Evolutionary conservation across 2,888 invertebrate species (phyloP).

Genomic region (Ceriagrion tenellum): DNA sequence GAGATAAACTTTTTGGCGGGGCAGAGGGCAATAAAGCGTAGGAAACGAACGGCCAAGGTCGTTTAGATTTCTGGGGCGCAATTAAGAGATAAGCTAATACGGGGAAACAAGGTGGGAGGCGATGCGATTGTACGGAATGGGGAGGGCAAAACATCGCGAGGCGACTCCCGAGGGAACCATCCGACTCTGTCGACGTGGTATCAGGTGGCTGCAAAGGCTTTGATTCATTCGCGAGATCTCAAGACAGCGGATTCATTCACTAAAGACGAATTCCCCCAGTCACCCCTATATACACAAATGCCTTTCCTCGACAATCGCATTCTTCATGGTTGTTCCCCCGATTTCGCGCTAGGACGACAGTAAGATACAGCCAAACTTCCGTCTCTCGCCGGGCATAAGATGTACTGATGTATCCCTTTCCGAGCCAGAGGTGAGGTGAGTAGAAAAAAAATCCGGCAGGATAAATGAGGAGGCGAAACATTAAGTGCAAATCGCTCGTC

Average conservation of each 20-base stretch:
- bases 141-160: neutral
- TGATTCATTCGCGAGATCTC: neutral
- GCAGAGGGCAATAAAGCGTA: neutral
- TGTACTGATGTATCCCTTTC: too few species aligned
- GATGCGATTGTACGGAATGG: neutral
- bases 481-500: too few species aligned
- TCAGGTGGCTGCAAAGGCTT: neutral
- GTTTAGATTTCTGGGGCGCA: slow-evolving; percentile 27
- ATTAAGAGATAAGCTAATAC: slow-evolving; percentile 23
- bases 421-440: too few species aligned
- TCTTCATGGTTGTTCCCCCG: neutral
- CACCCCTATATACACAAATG: neutral
- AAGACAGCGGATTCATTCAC: neutral
- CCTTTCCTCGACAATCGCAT: neutral
- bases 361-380: too few species aligned
- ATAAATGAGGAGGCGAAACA: too few species aligned
- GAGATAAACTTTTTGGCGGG: too few species aligned
- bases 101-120: neutral
- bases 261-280: neutral
- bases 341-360: too few species aligned
- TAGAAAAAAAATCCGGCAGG: too few species aligned
- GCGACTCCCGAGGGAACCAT: neutral
- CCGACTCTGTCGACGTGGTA: neutral
- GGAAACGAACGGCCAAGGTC: neutral
- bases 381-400: too few species aligned